Evolutionary conservation across 2,797 vertebrate species (phyloP), one percentile per base, ranked within the genome.

Genomic region (Lepus townsendii): DNA sequence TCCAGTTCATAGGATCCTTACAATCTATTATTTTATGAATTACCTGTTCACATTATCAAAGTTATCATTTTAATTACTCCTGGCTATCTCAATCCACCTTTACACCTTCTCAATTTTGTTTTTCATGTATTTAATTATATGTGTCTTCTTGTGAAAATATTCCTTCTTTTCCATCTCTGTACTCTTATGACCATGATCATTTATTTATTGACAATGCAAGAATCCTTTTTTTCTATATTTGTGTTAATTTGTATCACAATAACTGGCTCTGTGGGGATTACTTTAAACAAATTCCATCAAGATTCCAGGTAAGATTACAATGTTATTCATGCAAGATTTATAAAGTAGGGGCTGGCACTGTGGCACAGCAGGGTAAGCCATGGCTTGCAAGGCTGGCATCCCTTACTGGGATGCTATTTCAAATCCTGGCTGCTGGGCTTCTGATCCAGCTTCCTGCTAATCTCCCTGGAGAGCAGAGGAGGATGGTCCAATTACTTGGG

Each of bases 11-110:
- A 57, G 10, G 27, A 54, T 83, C 57, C 62, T 83, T 50, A 65
- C 5, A 24, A 79, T 78, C n/a, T 62, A n/a, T 69, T 68, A 75
- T 63, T 85, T 80, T 86, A 27, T 63, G 79, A 93, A 82, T 77
- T 60, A 42, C 8, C 12, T 54, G 17, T n/a, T 80, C 27, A 50
- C 11, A 54, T 54, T 71, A 78, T 88, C 24, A 62, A 76, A 42
- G 30, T 27, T 47, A 84, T 63, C 26, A 12, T 38, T 50, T 85
- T 20, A 3, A 60, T 20, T 47, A 0, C 75, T 68, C 14, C 22
- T 68, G 42, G 7, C 11, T 75, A 60, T 84, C 20, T 32, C 17
- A 60, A 1, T 83, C 38, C 7, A 73, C 30, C 62, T 54, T 38
- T 5, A 50, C 13, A 22, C 50, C 14, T 57, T 57, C 11, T 8